A percentile compares a stretch with the other conserved stretches of the same genome.
phyloP scores from a whole-genome alignment of 2,113 vertebrate genomes.

The Aramus guarauna region DNA sequence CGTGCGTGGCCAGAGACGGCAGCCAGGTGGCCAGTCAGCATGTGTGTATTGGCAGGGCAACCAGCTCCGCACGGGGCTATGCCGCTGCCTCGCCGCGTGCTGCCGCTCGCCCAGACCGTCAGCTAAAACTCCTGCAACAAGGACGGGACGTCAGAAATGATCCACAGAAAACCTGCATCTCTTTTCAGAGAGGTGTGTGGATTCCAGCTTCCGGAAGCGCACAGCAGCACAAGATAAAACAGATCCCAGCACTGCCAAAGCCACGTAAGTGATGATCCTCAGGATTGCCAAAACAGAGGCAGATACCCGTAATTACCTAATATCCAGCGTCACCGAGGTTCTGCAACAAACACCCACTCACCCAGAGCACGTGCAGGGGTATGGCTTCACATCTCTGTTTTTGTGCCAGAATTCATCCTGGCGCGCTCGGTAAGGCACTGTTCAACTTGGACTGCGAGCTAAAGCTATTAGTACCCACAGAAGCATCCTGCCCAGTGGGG shows the following conservation, averaged over 20 bases:
- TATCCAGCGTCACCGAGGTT: background rate
- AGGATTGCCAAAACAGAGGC: background rate
- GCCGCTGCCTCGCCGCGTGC: background rate
- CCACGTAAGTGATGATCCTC: background rate
- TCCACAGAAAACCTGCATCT: background rate
- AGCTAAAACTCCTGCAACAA: background rate
- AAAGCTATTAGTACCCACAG: background rate
- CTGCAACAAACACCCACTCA: background rate
- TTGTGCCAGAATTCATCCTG: background rate
- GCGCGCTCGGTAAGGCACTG: background rate
- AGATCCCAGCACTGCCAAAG: background rate
- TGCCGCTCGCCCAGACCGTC: accelerated
- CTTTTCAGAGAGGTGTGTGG: accelerated
- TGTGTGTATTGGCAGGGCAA: background rate
- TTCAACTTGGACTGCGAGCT: background rate
- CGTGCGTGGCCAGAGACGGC: accelerated
- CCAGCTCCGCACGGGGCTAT: background rate
- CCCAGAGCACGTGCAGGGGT: background rate
- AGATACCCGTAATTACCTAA: background rate
- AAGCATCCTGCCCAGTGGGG: background rate
- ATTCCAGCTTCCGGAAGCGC: accelerated
- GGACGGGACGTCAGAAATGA: background rate
- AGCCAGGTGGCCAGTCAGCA: background rate
- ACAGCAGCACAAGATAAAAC: background rate
- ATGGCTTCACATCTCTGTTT: background rate